Evolutionary conservation across 2,113 vertebrate species (phyloP).

Genomic region (Eubucco bourcierii): DNA sequence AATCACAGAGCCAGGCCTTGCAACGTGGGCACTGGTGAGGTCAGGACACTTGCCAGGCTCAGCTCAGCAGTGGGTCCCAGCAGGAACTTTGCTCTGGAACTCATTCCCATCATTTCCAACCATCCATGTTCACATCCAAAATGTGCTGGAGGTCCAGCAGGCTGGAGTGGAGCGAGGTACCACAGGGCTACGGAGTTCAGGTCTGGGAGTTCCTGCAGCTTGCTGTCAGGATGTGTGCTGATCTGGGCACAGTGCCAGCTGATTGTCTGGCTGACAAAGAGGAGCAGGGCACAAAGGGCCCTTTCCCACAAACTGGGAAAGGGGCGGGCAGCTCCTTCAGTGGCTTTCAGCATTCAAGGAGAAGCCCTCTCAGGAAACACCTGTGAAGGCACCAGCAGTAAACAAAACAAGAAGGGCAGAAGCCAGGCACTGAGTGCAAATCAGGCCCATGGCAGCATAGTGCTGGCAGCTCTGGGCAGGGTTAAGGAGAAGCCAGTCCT

Average conservation of each 20-base stretch:
- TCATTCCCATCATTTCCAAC: neutral
- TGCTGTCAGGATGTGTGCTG: neutral
- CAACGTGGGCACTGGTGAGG: accelerated
- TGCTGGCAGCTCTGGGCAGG: neutral
- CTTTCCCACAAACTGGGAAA: too few species aligned
- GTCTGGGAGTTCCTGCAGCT: neutral
- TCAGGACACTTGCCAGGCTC: neutral
- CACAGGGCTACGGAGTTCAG: accelerated
- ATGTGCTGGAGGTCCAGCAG: accelerated
- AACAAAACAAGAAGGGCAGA: neutral
- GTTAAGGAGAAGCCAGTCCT: neutral
- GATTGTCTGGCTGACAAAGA: neutral
- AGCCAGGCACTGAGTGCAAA: neutral
- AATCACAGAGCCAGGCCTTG: neutral
- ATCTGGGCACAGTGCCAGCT: accelerated
- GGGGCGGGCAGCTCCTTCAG: neutral
- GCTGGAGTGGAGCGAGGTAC: neutral
- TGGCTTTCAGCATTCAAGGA: neutral
- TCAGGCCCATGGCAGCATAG: neutral
- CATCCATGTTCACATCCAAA: neutral
- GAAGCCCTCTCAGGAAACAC: slow-evolving; percentile 23
- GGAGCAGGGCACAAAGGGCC: neutral
- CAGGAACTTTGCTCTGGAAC: neutral
- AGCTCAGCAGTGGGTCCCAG: neutral
- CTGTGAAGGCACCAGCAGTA: neutral